Evolutionary conservation across 1,140 invertebrate species (phyloP), one percentile per base, ranked within the genome.

Genomic region (Aricia agestis): DNA sequence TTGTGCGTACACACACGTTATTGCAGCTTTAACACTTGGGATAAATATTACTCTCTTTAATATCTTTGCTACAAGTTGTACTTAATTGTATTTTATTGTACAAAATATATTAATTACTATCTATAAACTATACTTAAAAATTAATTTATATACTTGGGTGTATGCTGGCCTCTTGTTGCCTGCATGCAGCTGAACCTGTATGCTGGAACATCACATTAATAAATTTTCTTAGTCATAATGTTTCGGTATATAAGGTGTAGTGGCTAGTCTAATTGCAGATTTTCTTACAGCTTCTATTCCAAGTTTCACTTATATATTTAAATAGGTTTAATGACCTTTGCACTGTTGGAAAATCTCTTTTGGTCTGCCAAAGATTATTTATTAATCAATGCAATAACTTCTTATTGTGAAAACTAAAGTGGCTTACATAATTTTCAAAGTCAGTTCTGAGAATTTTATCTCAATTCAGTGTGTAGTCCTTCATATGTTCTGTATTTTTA

Each of bases 11-110:
- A 91, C 89, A 91, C 89, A 90, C 87, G 82, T 87, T 86, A 84
- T 90, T 89, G 86, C 87, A 90, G 87, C 89, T 91, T 90, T 86
- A 86, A 90, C 89, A 91, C 89, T 85, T 88, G 84, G 85, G 83
- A 88, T 90, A 91, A 90, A 90, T 91, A 92, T 92, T 92, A 92
- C 89, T 92, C 91, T 92, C 90, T 92, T 92, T 91, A 91, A 92
- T 92, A 92, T 91, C 92, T 92, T 92, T 92, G 92, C 92, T 92
- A 92, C 92, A 92, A 92, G 87, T 92, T 92, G 92, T 92, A 92
- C 92, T 92, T 92, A 92, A 92, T 91, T 92, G 91, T 92, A 92
- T 92, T 92, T 92, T 91, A 92, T 92, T 92, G 92, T 92, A 92
- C 91, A 92, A 92, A 92, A 92, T 92, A 92, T 92, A 90, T 89